Conservation (phyloP, 2,888 invertebrate genomes). For the Colletes collaris region DNA sequence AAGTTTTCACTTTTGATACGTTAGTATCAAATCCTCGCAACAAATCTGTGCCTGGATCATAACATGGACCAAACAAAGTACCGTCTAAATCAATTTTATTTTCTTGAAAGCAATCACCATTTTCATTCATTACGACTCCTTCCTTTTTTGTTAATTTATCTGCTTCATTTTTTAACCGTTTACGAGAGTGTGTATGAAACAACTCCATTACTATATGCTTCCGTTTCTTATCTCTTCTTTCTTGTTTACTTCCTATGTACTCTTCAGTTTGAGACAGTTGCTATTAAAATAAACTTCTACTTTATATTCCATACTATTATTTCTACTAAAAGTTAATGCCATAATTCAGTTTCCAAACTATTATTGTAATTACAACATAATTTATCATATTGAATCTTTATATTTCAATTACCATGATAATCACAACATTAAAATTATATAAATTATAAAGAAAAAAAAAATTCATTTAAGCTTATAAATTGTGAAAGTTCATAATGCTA, state of each 20-base stretch:
- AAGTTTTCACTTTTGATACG: conserved; percentile 70
- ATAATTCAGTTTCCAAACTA: neutral
- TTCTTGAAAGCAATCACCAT: conserved; percentile 52
- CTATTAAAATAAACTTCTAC: conserved; percentile 33
- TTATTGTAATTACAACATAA: neutral
- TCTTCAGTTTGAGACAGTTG: conserved; percentile 64
- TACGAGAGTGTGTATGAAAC: conserved; percentile 86
- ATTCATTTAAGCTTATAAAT: neutral
- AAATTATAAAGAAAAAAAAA: neutral
- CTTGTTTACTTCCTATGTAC: conserved; percentile 86
- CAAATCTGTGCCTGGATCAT: conserved; percentile 75
- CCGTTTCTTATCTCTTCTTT: conserved; percentile 88
- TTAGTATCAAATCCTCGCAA: conserved; percentile 74
- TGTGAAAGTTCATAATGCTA: neutral
- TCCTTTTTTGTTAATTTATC: conserved; percentile 72
- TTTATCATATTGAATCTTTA: neutral
- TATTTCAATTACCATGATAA: neutral
- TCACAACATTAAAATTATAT: neutral
- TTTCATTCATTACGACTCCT: conserved; percentile 56
- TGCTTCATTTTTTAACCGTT: conserved; percentile 72
- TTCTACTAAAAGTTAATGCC: neutral
- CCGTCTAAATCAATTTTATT: conserved; percentile 63
- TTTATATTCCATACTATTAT: neutral
- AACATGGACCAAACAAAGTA: conserved; percentile 65
- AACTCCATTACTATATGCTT: conserved; percentile 89